Base-by-base conservation (phyloP, 1,140 invertebrate genomes). In the Drosophila mayri region DNA sequence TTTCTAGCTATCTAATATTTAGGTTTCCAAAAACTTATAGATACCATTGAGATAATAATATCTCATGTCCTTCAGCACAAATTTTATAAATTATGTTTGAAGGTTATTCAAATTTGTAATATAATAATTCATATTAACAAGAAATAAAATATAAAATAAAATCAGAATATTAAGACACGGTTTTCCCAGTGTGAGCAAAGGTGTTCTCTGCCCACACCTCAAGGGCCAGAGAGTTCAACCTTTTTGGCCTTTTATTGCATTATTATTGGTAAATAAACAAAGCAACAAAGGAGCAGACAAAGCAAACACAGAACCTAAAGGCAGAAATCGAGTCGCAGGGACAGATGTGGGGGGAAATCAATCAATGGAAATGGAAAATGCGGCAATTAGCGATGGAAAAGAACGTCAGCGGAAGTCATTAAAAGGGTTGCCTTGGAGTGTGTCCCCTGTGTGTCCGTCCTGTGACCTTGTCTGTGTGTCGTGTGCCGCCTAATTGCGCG, bases 191-290 rank as follows among this genome's bases (percentile, higher is more conserved):
- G 32, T n/a, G 9, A 0, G 4, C 20, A 22, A 37, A 37, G 32
- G 50, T 55, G 52, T 38, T 25, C 5, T 20, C 52, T 30, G 10
- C 64, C 55, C 52, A 67, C 54, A 25, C 41, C 54, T 60, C 12
- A n/a, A 44, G 50, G 4, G 47, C 55, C 35, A 20, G 35, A 43
- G 20, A 47, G 59, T 50, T 79, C 58, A 62, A 52, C 57, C 63
- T 74, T 65, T 62, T 70, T 64, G 49, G 72, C 74, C 73, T 82
- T 81, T 77, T 67, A 82, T 72, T 83, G 84, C 76, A 86, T 86
- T 88, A 83, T 83, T 86, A 76, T 87, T 83, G 60, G 47, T 86
- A 83, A 83, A 76, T 72, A 79, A 83, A 79, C 62, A 82, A 72
- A 64, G 32, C 28, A 49, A 61, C 25, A 43, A 64, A 54, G 16